Conservation (phyloP, 2,113 vertebrate genomes). For the Phasianus colchicus region DNA sequence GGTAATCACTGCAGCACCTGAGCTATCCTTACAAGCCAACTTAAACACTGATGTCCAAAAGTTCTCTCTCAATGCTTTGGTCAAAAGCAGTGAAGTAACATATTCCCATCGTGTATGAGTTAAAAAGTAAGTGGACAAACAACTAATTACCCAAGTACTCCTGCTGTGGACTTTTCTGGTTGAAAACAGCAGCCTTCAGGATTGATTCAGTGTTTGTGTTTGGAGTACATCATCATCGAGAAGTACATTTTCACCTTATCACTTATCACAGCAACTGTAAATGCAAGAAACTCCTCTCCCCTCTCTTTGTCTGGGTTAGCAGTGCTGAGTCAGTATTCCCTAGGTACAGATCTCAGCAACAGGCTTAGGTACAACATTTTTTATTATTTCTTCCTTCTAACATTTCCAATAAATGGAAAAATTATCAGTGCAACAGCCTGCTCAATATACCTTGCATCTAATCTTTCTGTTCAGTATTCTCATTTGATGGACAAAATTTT, state of each 20-base stretch:
- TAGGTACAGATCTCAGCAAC: not conserved
- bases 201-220: not conserved
- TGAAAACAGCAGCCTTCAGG: not conserved
- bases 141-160: not conserved
- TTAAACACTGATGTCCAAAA: not conserved
- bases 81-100: not conserved
- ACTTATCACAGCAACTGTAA: not conserved
- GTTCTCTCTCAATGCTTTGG: fast-evolving
- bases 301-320: not conserved
- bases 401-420: not conserved
- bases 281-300: not conserved
- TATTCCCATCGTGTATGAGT: fast-evolving
- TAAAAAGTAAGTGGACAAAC: not conserved
- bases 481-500: fast-evolving
- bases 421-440: not conserved
- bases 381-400: not conserved
- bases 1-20: not conserved
- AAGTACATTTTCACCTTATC: not conserved
- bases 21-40: not conserved
- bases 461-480: not conserved
- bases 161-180: not conserved
- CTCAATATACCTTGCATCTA: not conserved
- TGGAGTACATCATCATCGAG: not conserved
- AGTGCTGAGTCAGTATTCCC: not conserved
- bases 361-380: not conserved